phyloP scores from a whole-genome alignment of 2,888 invertebrate species.

The Megastigmus dorsalis region DNA sequence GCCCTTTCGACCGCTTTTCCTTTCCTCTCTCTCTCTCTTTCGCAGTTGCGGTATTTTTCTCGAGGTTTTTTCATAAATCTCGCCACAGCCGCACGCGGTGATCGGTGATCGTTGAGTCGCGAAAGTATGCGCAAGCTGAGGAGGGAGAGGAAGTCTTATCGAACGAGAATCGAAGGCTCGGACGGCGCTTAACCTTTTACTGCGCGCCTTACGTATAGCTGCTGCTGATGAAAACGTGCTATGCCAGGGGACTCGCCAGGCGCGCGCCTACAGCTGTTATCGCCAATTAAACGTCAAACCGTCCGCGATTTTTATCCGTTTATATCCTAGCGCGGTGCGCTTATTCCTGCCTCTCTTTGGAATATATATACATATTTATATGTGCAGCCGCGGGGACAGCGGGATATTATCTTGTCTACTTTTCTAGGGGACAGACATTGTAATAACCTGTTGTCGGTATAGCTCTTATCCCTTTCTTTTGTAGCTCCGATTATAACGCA shows the following conservation, averaged over 20 bases:
- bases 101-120: slow-evolving; percentile 1
- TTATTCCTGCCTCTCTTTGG: background rate
- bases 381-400: no score
- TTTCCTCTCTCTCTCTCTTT: no score
- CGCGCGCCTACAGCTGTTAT: background rate
- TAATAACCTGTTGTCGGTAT: background rate
- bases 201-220: background rate
- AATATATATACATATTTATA: no score
- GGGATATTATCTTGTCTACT: slow-evolving; percentile 1
- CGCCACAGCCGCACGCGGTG: no score
- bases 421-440: background rate
- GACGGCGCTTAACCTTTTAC: slow-evolving; percentile 18
- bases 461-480: no score
- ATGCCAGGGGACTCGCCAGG: no score
- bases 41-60: no score
- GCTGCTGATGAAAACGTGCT: slow-evolving; percentile 5
- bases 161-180: slow-evolving; percentile 2
- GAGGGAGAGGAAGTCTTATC: slow-evolving; percentile 7
- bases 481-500: no score
- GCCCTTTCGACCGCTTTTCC: slow-evolving; percentile 7
- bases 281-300: slow-evolving; percentile 37
- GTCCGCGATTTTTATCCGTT: slow-evolving; percentile 1
- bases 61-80: slow-evolving; percentile 27
- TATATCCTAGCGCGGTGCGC: no score
- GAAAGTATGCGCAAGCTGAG: background rate